Percentiles rank a stretch among this genome's conserved stretches.
Conservation (phyloP, 2,113 vertebrate species). For the Otis tarda region DNA sequence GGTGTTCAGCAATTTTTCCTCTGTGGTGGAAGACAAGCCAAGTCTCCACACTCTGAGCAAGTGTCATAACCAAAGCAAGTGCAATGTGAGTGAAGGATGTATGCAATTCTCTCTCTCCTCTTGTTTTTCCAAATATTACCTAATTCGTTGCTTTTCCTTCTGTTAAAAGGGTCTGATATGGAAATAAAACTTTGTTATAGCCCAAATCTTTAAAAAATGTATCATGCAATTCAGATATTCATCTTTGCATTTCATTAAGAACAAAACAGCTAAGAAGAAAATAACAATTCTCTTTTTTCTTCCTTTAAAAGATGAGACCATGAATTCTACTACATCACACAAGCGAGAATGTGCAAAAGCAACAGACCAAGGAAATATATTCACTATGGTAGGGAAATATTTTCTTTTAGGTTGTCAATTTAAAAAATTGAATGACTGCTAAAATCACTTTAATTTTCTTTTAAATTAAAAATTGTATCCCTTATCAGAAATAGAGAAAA, state of each 20-base stretch:
- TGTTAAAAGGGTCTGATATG: background rate
- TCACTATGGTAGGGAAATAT: background rate
- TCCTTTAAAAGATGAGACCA: background rate
- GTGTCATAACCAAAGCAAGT: background rate
- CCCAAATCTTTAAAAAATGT: background rate
- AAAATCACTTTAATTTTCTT: background rate
- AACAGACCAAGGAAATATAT: background rate
- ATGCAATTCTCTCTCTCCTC: background rate
- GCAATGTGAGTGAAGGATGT: background rate
- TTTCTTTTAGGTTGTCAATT: background rate
- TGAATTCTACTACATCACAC: background rate
- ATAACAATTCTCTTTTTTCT: background rate
- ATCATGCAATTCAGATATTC: background rate
- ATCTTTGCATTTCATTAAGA: background rate
- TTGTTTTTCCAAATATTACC: background rate
- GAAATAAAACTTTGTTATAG: background rate
- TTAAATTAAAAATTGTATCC: background rate
- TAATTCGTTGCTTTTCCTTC: background rate
- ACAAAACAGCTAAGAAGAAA: background rate
- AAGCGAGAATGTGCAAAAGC: background rate
- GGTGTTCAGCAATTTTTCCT: background rate
- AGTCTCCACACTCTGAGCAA: background rate
- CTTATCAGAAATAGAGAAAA: background rate
- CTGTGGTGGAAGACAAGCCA: background rate
- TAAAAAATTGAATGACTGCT: background rate